Base-by-base conservation (phyloP, 2,113 vertebrate species). In the western clawed frog (Xenopus tropicalis) region DNA sequence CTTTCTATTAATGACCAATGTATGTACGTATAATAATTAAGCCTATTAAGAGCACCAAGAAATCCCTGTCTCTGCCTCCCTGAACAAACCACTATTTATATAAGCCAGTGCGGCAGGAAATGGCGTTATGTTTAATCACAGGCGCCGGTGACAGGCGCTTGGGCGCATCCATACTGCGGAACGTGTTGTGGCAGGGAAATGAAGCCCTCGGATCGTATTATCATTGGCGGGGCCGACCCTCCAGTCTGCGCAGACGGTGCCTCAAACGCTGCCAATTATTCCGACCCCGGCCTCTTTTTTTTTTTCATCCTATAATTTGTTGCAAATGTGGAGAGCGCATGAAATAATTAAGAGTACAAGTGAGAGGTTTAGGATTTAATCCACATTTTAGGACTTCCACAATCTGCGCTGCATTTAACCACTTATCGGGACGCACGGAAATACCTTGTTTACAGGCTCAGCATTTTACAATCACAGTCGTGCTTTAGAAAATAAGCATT, bases 161-260 rank as follows among this genome's bases (percentile, higher is more conserved):
- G 25, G 25, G 25, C 25, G 25, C 25, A 29, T 29, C 25, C 25
- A 29, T 29, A 3, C 25, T 29, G 25, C 25, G 25, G 25, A 6
- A n/a, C n/a, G 71, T 59, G 71, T 24, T 20, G 23, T 67, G 71
- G 71, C 54, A 59, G 64, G 23, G 61, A 61, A 29, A 3, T 3
- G 6, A 29, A 6, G 3, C 25, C 25, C 6, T 29, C 25, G 25
- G 25, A 29, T 29, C 25, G 71, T 54, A 44, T 57, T 66, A 54
- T 73, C 25, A 66, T 73, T 73, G 71, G 71, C 62, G 16, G 52
- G 62, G 11, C 11, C 9, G n/a, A 25, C 22, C 51, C 61, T 37
- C 29, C 11, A 61, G 37, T 43, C 14, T 17, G 17, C 51, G 22
- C 37, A 22, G 66, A 46, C 24, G 17, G 25, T 10, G 44, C 19